Base-by-base conservation (phyloP, 2,113 vertebrate species). In the Orycteropus afer region DNA sequence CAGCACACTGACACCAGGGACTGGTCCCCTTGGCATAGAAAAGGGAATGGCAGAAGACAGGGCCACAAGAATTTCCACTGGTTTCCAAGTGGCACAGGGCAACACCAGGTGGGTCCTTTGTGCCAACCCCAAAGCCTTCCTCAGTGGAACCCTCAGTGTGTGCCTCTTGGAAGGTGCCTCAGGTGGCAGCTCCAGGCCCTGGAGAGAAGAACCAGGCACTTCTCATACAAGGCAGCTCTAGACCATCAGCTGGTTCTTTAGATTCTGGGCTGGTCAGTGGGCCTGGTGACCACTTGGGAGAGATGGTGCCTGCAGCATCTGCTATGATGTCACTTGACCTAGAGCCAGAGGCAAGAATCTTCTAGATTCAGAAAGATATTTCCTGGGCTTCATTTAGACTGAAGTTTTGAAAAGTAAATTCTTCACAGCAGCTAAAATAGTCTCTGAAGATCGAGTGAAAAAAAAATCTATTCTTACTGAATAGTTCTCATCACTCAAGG, bases 361-460 rank as follows among this genome's bases (percentile, higher is more conserved):
- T 61, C 82, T 53, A 34, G 73, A 91, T 61, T 90, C 78, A 71
- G 45, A 29, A 20, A 32, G 32, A 34, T 40, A 37, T 67, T 65
- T 61, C 37, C 22, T 53, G 86, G 80, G 42, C 20, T 42, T 14
- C 67, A 34, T 82, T 89, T 45, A 22, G 34, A 74, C 5, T 29
- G 42, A 87, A 55, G 53, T 65, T 89, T 82, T 85, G 57, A 63
- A 79, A 94, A 91, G 67, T 7, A 22, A 86, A 85, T 74, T 96
- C 93, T 96, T 97, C 81, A 95, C 91, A 98, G 97, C 97, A 97
- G 96, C 63, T 53, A 74, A 96, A 96, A 89, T 32, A 71, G 80
- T 94, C 89, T 63, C 95, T 91, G 34, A 93, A 90, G n/a, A 96
- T 92, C 95, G 93, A 95, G 94, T 92, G 51, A 93, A 93, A 97